These are phyloP conservation scores for Aptenodytes forsteri DNA, from an alignment of 2,113 vertebrate species.

Conservation along the genomic window DNA sequence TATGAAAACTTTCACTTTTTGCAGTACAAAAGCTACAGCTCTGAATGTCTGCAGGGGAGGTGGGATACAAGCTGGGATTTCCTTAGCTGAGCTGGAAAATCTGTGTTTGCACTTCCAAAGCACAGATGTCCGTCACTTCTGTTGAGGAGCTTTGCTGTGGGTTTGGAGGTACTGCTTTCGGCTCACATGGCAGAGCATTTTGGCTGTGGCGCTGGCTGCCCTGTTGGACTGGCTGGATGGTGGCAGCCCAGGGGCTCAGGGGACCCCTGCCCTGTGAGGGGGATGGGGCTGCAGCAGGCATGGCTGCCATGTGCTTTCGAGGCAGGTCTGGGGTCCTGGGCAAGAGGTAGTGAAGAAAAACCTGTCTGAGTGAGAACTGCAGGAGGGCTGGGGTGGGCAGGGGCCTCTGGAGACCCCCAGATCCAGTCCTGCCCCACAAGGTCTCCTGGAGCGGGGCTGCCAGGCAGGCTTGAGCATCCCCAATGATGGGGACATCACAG, in stretches of 20 bases:
- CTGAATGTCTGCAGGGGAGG: background rate
- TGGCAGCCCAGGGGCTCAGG: background rate
- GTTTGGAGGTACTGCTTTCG: background rate
- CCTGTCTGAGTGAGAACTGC: rapidly evolving
- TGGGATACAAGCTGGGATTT: background rate
- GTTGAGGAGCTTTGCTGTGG: background rate
- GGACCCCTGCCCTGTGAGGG: background rate
- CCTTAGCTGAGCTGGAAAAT: background rate
- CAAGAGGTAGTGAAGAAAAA: background rate
- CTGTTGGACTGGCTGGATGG: too few relatives aligned
- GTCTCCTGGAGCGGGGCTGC: background rate
- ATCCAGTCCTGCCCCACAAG: background rate
- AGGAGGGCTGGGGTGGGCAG: background rate
- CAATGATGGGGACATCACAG: rapidly evolving
- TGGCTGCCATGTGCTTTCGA: rapidly evolving
- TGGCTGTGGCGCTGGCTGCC: background rate
- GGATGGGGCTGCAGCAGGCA: background rate
- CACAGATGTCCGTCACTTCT: rapidly evolving
- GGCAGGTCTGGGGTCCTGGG: background rate
- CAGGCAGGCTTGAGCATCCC: background rate
- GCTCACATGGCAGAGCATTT: background rate
- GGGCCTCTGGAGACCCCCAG: background rate
- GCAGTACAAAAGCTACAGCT: background rate
- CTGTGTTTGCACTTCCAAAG: background rate
- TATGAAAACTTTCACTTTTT: background rate